Conservation (phyloP, 1,140 invertebrate genomes). For the Globodera ellingtonae region DNA sequence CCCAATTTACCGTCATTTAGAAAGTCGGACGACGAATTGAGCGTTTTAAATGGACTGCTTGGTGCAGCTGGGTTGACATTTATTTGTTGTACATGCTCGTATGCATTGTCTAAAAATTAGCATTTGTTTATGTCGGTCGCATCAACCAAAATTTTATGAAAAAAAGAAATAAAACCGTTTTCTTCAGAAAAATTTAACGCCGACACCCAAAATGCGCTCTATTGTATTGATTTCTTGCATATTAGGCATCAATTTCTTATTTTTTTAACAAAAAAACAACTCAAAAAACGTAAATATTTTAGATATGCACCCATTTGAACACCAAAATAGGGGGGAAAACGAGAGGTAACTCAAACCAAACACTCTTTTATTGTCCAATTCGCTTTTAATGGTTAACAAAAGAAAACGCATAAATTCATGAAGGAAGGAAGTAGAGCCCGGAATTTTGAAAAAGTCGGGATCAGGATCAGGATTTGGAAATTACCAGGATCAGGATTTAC, state of each 20-base stretch:
- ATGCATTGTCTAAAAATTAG: too few species aligned
- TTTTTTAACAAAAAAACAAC: background rate
- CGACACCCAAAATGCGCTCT: background rate
- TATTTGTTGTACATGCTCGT: too few species aligned
- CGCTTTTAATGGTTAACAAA: background rate
- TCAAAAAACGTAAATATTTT: background rate
- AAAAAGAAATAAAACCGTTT: background rate
- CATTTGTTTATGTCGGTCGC: background rate
- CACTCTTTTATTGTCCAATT: background rate
- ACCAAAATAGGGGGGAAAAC: background rate
- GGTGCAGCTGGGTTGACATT: background rate
- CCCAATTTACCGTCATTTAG: background rate
- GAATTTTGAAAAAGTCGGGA: too few species aligned
- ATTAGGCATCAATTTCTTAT: background rate
- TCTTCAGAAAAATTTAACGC: background rate
- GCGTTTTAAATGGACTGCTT: background rate
- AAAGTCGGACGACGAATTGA: background rate
- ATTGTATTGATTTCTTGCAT: background rate
- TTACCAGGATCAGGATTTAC: too few species aligned
- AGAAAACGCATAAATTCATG: too few species aligned
- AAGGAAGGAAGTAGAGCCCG: too few species aligned
- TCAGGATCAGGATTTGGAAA: too few species aligned
- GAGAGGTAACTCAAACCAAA: background rate
- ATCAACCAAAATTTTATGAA: background rate
- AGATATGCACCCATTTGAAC: background rate